Conservation (phyloP, 2,888 invertebrate genomes). For the Ramazzottius varieornatus region DNA sequence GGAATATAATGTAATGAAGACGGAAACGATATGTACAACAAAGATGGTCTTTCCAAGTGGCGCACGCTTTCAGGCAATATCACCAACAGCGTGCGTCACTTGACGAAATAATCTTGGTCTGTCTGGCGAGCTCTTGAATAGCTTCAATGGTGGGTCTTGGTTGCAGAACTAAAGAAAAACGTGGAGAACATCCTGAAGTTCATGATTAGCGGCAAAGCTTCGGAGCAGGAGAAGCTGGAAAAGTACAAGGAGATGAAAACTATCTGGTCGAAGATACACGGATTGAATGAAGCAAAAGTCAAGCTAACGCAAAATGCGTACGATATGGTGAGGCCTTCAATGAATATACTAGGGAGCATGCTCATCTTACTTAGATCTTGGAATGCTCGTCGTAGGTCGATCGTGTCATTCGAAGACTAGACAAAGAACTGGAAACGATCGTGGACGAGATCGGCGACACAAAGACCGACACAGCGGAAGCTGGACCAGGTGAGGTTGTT, state of each 20-base stretch:
- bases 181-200: not conserved
- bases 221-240: not conserved
- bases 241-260: not conserved
- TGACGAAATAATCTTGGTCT: no score
- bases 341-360: not conserved
- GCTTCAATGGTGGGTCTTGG: no score
- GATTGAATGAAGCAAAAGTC: not conserved
- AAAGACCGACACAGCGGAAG: not conserved
- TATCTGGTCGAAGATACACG: not conserved
- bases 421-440: not conserved
- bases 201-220: not conserved
- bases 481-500: not conserved
- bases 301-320: not conserved
- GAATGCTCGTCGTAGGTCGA: not conserved
- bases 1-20: not conserved
- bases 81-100: no score
- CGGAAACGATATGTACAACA: not conserved
- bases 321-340: not conserved
- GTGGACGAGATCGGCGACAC: not conserved
- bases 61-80: no score
- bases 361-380: not conserved
- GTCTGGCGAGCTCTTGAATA: no score
- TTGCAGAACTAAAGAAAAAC: not conserved
- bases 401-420: not conserved
- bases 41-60: no score